Evolutionary conservation across 2,113 vertebrate species (phyloP).

Genomic region (Paracyprichromis sp.): DNA sequence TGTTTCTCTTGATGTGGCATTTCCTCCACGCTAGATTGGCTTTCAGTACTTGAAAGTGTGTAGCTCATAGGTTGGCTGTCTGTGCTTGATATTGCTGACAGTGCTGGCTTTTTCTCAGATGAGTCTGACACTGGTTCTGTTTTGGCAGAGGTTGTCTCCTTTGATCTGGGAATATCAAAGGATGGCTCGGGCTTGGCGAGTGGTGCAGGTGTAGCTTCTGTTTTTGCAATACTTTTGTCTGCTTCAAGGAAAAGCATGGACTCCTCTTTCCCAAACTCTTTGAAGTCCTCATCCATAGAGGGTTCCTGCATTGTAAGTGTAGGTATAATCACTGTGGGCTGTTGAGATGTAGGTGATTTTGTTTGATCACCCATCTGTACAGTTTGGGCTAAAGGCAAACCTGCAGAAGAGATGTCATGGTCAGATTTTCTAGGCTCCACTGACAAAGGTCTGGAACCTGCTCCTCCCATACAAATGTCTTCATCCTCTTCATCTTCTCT

Average conservation of each 20-base stretch:
- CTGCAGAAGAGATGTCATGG: slow-evolving; percentile 24
- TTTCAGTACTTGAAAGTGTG: slow-evolving; percentile 35
- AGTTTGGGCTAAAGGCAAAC: background rate
- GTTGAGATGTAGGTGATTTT: slow-evolving; percentile 5
- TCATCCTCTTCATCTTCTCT: slow-evolving; percentile 64
- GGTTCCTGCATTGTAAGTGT: slow-evolving; percentile 56
- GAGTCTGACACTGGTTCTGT: background rate
- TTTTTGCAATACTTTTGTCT: slow-evolving; percentile 9
- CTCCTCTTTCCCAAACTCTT: slow-evolving; percentile 28
- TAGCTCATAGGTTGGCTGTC: slow-evolving; percentile 41
- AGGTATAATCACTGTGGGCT: slow-evolving; percentile 27
- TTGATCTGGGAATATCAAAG: background rate
- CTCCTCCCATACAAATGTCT: slow-evolving; percentile 56
- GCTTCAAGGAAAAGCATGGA: background rate
- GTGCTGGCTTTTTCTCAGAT: slow-evolving; percentile 12
- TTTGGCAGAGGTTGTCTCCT: background rate
- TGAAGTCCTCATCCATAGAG: slow-evolving; percentile 46
- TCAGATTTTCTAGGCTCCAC: slow-evolving; percentile 59
- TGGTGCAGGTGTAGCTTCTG: slow-evolving; percentile 9
- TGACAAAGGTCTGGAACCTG: slow-evolving; percentile 54
- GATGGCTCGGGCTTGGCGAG: slow-evolving; percentile 14
- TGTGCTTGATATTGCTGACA: slow-evolving; percentile 24
- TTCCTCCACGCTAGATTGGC: slow-evolving; percentile 42
- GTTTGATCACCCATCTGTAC: slow-evolving; percentile 4
- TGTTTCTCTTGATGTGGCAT: slow-evolving; percentile 19